Evolutionary conservation across 2,888 invertebrate genomes (phyloP).

Genomic region (Dicycla oo): DNA sequence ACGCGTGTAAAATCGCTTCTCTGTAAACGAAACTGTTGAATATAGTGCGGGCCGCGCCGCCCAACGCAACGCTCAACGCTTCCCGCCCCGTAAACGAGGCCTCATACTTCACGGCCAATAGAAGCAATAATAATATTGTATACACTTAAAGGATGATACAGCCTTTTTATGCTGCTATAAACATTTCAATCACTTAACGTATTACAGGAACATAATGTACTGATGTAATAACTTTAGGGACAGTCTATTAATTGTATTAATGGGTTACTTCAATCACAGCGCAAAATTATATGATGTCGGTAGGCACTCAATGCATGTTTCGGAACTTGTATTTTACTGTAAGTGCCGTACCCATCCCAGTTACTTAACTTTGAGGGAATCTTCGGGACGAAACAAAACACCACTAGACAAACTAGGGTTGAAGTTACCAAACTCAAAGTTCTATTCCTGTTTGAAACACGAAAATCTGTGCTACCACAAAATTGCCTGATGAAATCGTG

Average conservation of each 20-base stretch:
- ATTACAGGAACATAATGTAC: slow-evolving; percentile 33
- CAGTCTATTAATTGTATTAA: slow-evolving; percentile 63
- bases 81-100: no score
- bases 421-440: slow-evolving; percentile 15
- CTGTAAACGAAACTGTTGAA: no score
- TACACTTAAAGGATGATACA: slow-evolving; percentile 18
- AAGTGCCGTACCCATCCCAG: slow-evolving; percentile 19
- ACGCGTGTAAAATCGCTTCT: no score
- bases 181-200: slow-evolving; percentile 52
- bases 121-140: slow-evolving; percentile 32
- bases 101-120: slow-evolving; percentile 15
- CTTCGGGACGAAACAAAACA: slow-evolving; percentile 45
- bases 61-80: no score
- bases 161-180: slow-evolving; percentile 40
- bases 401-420: slow-evolving; percentile 38
- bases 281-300: slow-evolving; percentile 26
- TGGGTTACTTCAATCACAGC: slow-evolving; percentile 50
- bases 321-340: slow-evolving; percentile 5
- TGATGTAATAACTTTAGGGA: slow-evolving; percentile 44
- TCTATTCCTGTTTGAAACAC: slow-evolving; percentile 22
- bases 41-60: no score
- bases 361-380: slow-evolving; percentile 23
- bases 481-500: slow-evolving; percentile 43
- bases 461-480: slow-evolving; percentile 28
- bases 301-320: slow-evolving; percentile 31